Evolutionary conservation across 2,888 invertebrate genomes (phyloP).

Genomic region (Prosopocoilus inquinatus): DNA sequence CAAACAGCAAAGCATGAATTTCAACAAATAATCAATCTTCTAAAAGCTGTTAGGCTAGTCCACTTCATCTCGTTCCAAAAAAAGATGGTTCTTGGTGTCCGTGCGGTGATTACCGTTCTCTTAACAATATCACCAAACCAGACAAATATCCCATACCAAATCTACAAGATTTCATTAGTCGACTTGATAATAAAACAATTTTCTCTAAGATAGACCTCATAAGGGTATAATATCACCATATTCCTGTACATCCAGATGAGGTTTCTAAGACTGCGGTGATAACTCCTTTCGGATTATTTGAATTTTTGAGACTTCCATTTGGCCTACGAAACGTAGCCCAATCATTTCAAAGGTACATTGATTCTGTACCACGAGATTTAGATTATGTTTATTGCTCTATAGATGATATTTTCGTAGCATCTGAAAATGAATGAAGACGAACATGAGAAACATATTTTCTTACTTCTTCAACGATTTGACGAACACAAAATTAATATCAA

Average conservation of each 20-base stretch:
- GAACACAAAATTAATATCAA: too few species aligned
- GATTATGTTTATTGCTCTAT: too few species aligned
- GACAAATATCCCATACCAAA: constrained; percentile 26
- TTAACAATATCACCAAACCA: constrained; percentile 26
- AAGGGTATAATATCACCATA: constrained; percentile 45
- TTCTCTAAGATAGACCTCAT: constrained; percentile 35
- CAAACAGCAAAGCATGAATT: too few species aligned
- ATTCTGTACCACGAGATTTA: too few species aligned
- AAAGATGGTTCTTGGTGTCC: constrained; percentile 21
- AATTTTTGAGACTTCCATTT: constrained; percentile 18
- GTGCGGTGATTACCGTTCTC: constrained; percentile 30
- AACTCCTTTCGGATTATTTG: constrained; percentile 32
- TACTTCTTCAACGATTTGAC: too few species aligned
- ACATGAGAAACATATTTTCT: too few species aligned
- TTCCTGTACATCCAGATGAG: constrained; percentile 38
- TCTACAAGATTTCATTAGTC: too few species aligned
- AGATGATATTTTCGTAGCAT: too few species aligned
- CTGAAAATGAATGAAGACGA: too few species aligned
- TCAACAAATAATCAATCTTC: constrained; percentile 25
- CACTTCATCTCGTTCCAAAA: constrained; percentile 35
- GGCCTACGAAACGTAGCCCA: too few species aligned
- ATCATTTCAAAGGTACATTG: too few species aligned
- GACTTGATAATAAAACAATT: not conserved
- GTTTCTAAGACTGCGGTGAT: constrained; percentile 34
- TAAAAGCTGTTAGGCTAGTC: constrained; percentile 31